Base-by-base conservation (phyloP, 2,888 invertebrate species). In the Chymomyza amoena region DNA sequence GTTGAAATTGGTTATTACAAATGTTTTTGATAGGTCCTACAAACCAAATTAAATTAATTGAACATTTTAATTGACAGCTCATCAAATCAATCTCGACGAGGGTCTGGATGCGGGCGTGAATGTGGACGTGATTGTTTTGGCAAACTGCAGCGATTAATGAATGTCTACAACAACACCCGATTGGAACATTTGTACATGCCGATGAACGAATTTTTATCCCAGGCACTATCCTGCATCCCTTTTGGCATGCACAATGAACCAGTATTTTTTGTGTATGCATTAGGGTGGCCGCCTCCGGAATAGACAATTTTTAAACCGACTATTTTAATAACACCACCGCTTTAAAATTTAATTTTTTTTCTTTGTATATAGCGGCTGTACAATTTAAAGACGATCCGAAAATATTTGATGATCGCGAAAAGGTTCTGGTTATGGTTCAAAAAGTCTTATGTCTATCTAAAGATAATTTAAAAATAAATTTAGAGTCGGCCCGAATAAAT, bases 11-110 rank as follows among this genome's bases (percentile, higher is more conserved):
- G 13, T 45, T 50, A 39, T 6, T 52, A 18, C 36, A 28, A 7
- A 16, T 63, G 16, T 72, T 69, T 59, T 69, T 72, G 70, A 74
- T 89, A 87, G 85, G 73, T 78, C 63, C 69, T 25, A 9, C 84
- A 75, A 80, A 72, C 88, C 83, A 68, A 88, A 88, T 80, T 80
- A 78, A 89, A 84, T 84, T 89, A 84, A 89, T 84, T 89, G 89
- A 88, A 85, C 88, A 83, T 84, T 89, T 84, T 88, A 89, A 84
- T 89, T 89, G 84, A 89, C 84, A 86, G 83, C 77, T 75, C 72
- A 89, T 89, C 88, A 88, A 84, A 84, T 84, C 89, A 89, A 89
- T 88, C 25, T 25, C 25, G 25, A 25, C 88, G 86, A 75, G 87
- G 25, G 25, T 25, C 75, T 70, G 73, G 71, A 51, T 60, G 54